Conservation (phyloP, 1,140 invertebrate species). For the Drosophila dunni region DNA sequence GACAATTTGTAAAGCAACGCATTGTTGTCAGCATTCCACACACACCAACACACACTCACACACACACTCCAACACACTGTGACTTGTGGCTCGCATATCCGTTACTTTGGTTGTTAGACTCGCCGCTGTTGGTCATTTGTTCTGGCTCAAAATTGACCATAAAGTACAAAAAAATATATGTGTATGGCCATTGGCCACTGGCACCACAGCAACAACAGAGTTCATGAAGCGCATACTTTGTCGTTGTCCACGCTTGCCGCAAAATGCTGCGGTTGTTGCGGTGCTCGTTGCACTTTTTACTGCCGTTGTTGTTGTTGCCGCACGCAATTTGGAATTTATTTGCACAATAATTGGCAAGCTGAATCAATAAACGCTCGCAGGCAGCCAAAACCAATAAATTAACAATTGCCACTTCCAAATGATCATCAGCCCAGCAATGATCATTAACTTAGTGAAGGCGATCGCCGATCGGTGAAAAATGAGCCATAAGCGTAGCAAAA, state of each 20-base stretch:
- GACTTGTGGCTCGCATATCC: constrained; percentile 20
- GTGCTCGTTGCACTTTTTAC: background rate
- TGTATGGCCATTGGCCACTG: constrained; percentile 63
- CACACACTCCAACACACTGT: too few relatives aligned
- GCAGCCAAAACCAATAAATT: constrained; percentile 73
- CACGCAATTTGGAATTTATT: constrained; percentile 80
- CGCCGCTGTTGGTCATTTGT: constrained; percentile 36
- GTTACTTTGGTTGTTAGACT: constrained; percentile 42
- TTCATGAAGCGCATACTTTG: constrained; percentile 65
- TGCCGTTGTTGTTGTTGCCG: constrained; percentile 45
- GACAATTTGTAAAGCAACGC: constrained; percentile 65
- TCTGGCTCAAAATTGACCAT: constrained; percentile 68
- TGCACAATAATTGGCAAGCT: constrained; percentile 80
- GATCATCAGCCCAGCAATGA: constrained; percentile 6
- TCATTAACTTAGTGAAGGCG: constrained; percentile 4
- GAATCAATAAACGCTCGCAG: constrained; percentile 77
- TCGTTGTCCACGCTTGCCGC: constrained; percentile 39
- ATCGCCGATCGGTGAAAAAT: constrained; percentile 25
- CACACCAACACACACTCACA: too few relatives aligned
- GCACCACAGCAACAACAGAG: constrained; percentile 42
- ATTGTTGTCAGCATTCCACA: constrained; percentile 46
- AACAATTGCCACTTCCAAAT: constrained; percentile 64
- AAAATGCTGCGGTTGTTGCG: constrained; percentile 9
- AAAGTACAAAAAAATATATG: constrained; percentile 75
- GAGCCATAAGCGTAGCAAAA: constrained; percentile 28